A percentile compares a stretch with the other conserved stretches of the same genome.
phyloP scores from a whole-genome alignment of 2,888 invertebrate genomes.

The Odontomyia ornata region DNA sequence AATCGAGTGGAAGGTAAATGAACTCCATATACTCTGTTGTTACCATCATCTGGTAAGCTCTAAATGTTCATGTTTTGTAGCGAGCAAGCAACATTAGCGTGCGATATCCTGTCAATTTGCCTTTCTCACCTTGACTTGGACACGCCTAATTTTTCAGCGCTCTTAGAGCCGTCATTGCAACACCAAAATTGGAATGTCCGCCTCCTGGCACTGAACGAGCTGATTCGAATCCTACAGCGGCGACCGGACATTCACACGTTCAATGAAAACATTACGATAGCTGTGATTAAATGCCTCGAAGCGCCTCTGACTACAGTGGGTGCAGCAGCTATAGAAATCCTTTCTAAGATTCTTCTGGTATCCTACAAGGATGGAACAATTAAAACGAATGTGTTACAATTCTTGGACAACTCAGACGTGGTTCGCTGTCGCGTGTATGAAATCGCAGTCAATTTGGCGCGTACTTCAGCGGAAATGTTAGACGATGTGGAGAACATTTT shows the following conservation, averaged over 20 bases:
- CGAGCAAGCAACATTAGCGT: constrained; percentile 70
- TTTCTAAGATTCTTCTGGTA: constrained; percentile 54
- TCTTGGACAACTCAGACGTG: constrained; percentile 54
- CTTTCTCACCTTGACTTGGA: constrained; percentile 71
- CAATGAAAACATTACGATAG: constrained; percentile 47
- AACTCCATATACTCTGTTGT: too few relatives aligned
- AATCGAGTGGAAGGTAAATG: constrained; percentile 63
- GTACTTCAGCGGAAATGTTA: constrained; percentile 69
- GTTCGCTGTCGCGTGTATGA: constrained; percentile 61
- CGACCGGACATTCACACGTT: constrained; percentile 45
- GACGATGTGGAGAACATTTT: constrained; percentile 71
- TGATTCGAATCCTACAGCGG: constrained; percentile 59
- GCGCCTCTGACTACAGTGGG: constrained; percentile 56
- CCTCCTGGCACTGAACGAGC: constrained; percentile 71
- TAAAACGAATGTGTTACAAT: constrained; percentile 52
- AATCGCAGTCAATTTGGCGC: constrained; percentile 73
- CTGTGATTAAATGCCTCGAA: constrained; percentile 57
- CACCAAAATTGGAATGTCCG: constrained; percentile 73
- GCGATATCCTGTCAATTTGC: constrained; percentile 72
- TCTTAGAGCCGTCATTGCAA: constrained; percentile 70
- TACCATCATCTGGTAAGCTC: too few relatives aligned
- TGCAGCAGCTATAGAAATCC: constrained; percentile 55
- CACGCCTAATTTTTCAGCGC: constrained; percentile 69
- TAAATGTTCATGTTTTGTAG: constrained; percentile 60
- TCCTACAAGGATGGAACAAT: constrained; percentile 54